Conservation (phyloP, 2,888 invertebrate genomes). For the Diplazon laetatorius region DNA sequence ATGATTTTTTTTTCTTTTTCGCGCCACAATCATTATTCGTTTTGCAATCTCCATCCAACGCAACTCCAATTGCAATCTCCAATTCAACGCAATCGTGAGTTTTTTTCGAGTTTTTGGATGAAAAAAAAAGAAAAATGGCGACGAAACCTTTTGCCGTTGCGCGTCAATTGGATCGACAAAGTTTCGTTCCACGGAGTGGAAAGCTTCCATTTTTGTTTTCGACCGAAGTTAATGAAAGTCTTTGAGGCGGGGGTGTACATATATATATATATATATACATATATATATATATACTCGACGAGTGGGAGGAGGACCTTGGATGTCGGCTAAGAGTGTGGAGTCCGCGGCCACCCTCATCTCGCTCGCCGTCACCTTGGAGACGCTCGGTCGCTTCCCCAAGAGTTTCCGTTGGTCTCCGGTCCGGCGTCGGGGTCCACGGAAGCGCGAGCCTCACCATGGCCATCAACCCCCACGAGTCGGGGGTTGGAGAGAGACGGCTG, state of each 20-base stretch:
- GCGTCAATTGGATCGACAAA: slow-evolving; percentile 1
- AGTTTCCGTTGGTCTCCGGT: slow-evolving; percentile 63
- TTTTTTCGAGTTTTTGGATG: no score
- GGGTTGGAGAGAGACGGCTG: not conserved
- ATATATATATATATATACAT: no score
- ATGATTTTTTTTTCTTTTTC: no score
- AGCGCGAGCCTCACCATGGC: slow-evolving; percentile 54
- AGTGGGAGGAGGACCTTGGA: slow-evolving; percentile 29
- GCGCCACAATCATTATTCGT: no score
- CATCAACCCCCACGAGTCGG: slow-evolving; percentile 64
- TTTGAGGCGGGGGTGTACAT: slow-evolving; percentile 15
- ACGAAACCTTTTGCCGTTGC: not conserved
- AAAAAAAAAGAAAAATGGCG: not conserved
- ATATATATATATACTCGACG: no score
- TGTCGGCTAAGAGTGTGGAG: not conserved
- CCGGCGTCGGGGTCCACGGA: slow-evolving; percentile 42
- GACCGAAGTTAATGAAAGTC: not conserved
- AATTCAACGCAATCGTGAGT: no score
- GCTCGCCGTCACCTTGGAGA: slow-evolving; percentile 77
- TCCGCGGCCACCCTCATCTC: slow-evolving; percentile 41
- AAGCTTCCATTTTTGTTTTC: slow-evolving; percentile 59
- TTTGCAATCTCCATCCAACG: no score
- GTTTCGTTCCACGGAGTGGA: not conserved
- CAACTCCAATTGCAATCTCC: no score
- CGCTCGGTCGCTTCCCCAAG: slow-evolving; percentile 68